Base-by-base conservation (phyloP, 2,888 invertebrate genomes). In the Leptarthrus brevirostris region DNA sequence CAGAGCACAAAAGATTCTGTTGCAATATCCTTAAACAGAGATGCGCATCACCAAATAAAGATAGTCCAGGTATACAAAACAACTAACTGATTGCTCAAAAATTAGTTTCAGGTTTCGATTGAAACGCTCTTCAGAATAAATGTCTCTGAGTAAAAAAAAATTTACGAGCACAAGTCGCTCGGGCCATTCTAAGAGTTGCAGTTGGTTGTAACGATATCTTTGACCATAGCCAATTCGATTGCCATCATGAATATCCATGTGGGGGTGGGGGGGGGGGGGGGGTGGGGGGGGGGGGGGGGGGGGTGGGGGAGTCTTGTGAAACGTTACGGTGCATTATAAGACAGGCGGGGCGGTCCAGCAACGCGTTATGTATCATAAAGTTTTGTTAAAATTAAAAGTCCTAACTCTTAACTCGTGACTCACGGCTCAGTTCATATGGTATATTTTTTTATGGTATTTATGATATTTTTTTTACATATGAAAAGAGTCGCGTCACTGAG, bases 81-180 rank as follows among this genome's bases (percentile, higher is more conserved):
- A 56, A 26, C 26, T 56, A n/a, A 30, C n/a, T 30, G 30, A 56
- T 56, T 56, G 56, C 56, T 56, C 16, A 56, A 56, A 56, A 56
- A 56, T 56, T 56, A 30, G 26, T 30, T 56, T 56, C 56, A 56
- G 16, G 56, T 5, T 14, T 56, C 8, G 10, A n/a, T 16, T 30
- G 26, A 22, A 14, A 12, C 16, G 5, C 56, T 56, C 30, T 44
- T 16, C 24, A 24, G 56, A 24, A 56, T 56, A 14, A 24, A 26
- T 16, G 26, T 16, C 56, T 56, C 0, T 0, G 1, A 0, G 56
- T 56, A 6, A 54, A 56, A 30, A 16, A 56, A 30, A 56, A 30
- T 30, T n/a, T n/a, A n/a, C 26, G 56, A 30, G 56, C 26, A 30
- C 30, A 30, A 30, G 30, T 56, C 2, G 26, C 30, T 30, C 16